Base-by-base conservation (phyloP, 2,888 invertebrate genomes). In the Erebia epiphron region DNA sequence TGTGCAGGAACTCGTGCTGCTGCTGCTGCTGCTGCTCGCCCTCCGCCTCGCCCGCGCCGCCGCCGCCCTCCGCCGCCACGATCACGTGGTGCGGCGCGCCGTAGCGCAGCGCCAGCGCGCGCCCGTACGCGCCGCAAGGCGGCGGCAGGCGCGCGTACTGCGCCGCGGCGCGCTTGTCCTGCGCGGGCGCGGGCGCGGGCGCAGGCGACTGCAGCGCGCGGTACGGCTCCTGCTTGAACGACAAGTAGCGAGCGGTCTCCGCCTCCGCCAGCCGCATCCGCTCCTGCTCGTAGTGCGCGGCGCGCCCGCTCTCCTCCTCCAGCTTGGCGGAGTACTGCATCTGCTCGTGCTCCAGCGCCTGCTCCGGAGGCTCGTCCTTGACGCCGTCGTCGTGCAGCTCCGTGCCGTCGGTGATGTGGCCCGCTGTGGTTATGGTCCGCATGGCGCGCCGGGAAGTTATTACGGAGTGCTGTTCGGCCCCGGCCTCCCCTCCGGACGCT, bases 351-450 rank as follows among this genome's bases (percentile, higher is more conserved):
- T 85, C 86, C 9, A 83, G 80, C 58, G 83, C 84, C 4, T 80
- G 78, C 75, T 91, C 91, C 11, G 83, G 85, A 0, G 91, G 88
- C 77, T 92, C 92, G 77, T 90, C 88, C 76, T 93, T 92, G 21
- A 90, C 88, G 60, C 87, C 87, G 10, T 88, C 89, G 66, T 90
- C 91, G 60, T 78, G 78, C 67, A 82, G 76, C 67, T 85, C 82
- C 14, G 78, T 76, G 66, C 82, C 78, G 68, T 85, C 83, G 5
- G 92, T 94, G 72, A 95, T 95, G 80, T 95, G 95, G 2, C 95
- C 95, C 58, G 95, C 92, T 11, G 95, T 91, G 26, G 95, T 95
- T 79, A 95, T 95, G 46, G 95, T 95, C 64, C 95, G 90, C 64
- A 94, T 89, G 73, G 92, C 91, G 68, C 94, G 92, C 11, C 94